Evolutionary conservation across 2,888 invertebrate genomes (phyloP).

Genomic region (Penaeus monodon): DNA sequence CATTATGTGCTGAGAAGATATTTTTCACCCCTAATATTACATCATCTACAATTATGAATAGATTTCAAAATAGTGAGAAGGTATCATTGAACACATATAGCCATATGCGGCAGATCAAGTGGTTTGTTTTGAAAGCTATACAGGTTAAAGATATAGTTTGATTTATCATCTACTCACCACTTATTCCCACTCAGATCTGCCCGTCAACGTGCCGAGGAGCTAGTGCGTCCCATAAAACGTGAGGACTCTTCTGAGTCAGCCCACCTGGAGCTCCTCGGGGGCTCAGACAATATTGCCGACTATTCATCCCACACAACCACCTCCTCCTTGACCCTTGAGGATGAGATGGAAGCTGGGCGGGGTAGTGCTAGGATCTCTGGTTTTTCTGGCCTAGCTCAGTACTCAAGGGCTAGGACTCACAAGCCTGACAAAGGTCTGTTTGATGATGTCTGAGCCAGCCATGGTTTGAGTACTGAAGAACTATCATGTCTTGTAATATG

Average conservation of each 20-base stretch:
- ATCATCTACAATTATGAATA: no score
- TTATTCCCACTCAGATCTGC: conserved; percentile 45
- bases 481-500: background rate
- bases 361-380: conserved; percentile 67
- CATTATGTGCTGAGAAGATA: no score
- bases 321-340: conserved; percentile 43
- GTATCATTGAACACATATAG: background rate
- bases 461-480: background rate
- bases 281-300: conserved; percentile 77
- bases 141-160: background rate
- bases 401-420: conserved; percentile 73
- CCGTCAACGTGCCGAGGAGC: conserved; percentile 55
- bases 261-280: conserved; percentile 82
- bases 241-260: conserved; percentile 79
- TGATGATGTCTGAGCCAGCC: conserved; percentile 79
- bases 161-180: background rate
- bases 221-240: conserved; percentile 73
- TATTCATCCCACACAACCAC: conserved; percentile 68
- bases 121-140: no score
- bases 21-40: no score
- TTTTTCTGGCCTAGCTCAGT: conserved; percentile 45
- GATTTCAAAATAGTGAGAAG: no score
- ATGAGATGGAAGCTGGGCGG: conserved; percentile 66
- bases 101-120: no score
- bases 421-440: conserved; percentile 84